Base-by-base conservation (phyloP, 2,888 invertebrate species). In the Barypeithes pellucidus region DNA sequence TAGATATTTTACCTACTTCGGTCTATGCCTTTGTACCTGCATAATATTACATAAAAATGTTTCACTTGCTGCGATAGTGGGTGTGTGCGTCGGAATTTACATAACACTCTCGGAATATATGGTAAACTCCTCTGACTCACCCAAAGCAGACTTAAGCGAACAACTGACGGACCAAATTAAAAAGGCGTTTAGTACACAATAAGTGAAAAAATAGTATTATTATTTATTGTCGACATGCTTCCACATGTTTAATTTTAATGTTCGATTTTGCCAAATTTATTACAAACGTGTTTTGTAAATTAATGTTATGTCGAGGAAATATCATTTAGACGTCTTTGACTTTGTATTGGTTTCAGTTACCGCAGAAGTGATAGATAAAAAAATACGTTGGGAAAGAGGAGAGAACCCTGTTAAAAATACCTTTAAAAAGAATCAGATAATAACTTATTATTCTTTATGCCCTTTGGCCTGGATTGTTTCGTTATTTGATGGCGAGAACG, bases 31-130 rank as follows among this genome's bases (percentile, higher is more conserved):
- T 47, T 94, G 96, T 39, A 95, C 95, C 0, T 94, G 91, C 79
- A 96, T 96, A 67, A 92, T 96, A 80, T 91, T 96, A 63, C 94
- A 95, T 79, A 92, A 92, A 81, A 95, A 94, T 69, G 90, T 92
- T 0, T 88, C 90, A 39, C 87, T 94, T 45, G 96, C 96, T 9
- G 91, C 93, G 67, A 83, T 94, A 59, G 92, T 97, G 62, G 96
- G 96, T 1, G 87, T 94, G 0, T 88, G 92, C 78, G 96, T 96
- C 16, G 91, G 93, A 22, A 84, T 93, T 33, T 97, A 97, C 84
- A 96, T 97, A 79, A 89, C 94, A 0, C 90, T 93, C 7, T 95
- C 96, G 0, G 96, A 96, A 84, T 96, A 96, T 83, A 92, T 94
- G 82, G 87, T 87, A 83, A 84, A 82, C 71, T 77, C 82, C 29